Evolutionary conservation across 2,113 vertebrate species (phyloP).

Genomic region (Vulpes lagopus): DNA sequence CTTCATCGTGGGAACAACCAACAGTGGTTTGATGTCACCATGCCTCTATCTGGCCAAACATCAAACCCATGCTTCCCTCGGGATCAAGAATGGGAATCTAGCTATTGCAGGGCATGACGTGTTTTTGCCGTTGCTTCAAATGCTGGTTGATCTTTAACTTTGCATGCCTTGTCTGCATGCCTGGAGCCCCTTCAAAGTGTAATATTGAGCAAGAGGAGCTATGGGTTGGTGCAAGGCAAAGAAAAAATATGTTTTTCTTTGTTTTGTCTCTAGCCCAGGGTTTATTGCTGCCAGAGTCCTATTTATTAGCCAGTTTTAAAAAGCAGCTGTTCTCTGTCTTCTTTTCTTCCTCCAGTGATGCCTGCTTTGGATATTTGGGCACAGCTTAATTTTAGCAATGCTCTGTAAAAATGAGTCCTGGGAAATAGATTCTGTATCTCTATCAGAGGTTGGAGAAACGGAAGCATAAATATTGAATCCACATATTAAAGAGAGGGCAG

Average conservation of each 20-base stretch:
- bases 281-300: slow-evolving; percentile 56
- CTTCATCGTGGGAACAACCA: neutral
- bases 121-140: neutral
- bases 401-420: slow-evolving; percentile 75
- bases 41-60: neutral
- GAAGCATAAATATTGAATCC: slow-evolving; percentile 41
- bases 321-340: slow-evolving; percentile 73
- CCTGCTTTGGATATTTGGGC: slow-evolving; percentile 49
- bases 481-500: slow-evolving; percentile 67
- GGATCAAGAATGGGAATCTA: neutral
- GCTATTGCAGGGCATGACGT: neutral
- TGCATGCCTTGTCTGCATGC: neutral
- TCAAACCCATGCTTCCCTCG: neutral
- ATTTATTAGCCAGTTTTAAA: slow-evolving; percentile 74
- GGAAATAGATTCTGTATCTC: slow-evolving; percentile 55
- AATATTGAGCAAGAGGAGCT: neutral
- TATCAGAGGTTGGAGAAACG: slow-evolving; percentile 71
- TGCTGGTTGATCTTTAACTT: neutral
- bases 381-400: slow-evolving; percentile 70
- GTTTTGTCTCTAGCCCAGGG: slow-evolving; percentile 69
- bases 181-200: neutral
- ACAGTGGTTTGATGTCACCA: neutral
- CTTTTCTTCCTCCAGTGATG: slow-evolving; percentile 55
- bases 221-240: neutral
- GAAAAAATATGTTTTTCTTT: slow-evolving; percentile 51